A percentile compares a stretch with the other conserved stretches of the same genome.
phyloP scores from a whole-genome alignment of 2,888 invertebrate genomes.

The Machimus atricapillus region DNA sequence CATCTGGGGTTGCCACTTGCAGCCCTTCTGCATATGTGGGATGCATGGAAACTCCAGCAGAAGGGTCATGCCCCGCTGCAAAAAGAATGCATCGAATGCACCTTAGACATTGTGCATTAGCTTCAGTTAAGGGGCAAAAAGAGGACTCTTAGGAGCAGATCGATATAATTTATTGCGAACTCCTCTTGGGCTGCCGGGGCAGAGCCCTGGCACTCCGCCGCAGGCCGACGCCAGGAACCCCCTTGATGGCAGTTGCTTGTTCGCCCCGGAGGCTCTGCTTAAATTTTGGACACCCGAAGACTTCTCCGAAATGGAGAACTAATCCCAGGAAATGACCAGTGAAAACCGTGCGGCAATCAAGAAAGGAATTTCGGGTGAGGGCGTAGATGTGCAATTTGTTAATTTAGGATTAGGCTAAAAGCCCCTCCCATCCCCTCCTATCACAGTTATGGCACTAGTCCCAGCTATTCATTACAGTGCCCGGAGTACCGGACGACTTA shows the following conservation, averaged over 20 bases:
- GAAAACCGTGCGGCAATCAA: not conserved
- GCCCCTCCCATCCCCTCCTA: not conserved
- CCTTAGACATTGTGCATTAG: slow-evolving; percentile 5
- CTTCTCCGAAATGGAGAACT: not conserved
- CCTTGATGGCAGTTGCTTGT: not conserved
- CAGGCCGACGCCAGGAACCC: not conserved
- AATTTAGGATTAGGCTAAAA: not conserved
- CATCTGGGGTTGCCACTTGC: slow-evolving; percentile 10
- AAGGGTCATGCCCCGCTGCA: not conserved
- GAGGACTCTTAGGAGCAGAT: not conserved
- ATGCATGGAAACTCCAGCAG: not conserved
- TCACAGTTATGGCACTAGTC: not conserved
- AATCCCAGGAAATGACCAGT: slow-evolving; percentile 8
- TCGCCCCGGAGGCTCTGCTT: not conserved
- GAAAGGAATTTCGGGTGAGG: not conserved
- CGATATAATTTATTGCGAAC: not conserved
- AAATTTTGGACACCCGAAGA: not conserved
- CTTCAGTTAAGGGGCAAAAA: not conserved
- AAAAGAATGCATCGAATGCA: not conserved
- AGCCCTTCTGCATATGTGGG: slow-evolving; percentile 12
- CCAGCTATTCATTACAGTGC: not conserved
- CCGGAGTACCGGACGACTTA: not conserved
- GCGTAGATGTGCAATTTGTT: not conserved
- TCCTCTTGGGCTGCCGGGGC: not conserved
- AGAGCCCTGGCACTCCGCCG: not conserved